These are phyloP conservation scores for Acholoe squamosa DNA, from an alignment of 2,888 invertebrate genomes.

Conservation along the genomic window DNA sequence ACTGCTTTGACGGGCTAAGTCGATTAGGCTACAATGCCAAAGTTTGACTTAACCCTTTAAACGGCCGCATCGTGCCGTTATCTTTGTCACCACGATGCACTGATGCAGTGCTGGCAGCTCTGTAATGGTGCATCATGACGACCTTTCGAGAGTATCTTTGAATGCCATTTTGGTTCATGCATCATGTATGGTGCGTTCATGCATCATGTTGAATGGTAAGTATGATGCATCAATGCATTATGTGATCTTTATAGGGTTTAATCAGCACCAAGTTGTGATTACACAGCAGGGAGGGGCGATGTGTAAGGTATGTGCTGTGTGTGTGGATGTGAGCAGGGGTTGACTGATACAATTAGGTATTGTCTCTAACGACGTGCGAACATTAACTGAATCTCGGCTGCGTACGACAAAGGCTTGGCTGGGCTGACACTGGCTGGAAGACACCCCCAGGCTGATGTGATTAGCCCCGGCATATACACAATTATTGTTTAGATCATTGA, in stretches of 20 bases:
- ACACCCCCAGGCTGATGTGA: constrained; percentile 10
- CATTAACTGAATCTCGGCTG: constrained; percentile 34
- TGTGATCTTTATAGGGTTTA: no score
- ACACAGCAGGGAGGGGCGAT: neutral
- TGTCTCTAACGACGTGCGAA: constrained; percentile 51
- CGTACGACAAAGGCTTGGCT: neutral
- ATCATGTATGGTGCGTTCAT: no score
- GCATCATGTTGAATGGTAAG: no score
- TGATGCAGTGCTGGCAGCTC: no score
- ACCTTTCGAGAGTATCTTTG: no score
- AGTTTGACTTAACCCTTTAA: no score
- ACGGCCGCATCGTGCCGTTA: no score
- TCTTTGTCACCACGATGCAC: no score
- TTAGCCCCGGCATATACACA: constrained; percentile 48
- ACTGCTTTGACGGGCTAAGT: constrained; percentile 50
- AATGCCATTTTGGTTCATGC: no score
- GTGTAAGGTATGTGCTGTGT: no score
- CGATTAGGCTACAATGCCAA: constrained; percentile 49
- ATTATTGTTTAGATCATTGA: constrained; percentile 63
- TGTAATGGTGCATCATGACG: no score
- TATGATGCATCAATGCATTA: no score
- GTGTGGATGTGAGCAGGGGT: neutral
- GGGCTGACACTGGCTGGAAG: constrained; percentile 38
- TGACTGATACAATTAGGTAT: constrained; percentile 54
- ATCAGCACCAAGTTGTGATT: constrained; percentile 38